These are phyloP conservation scores for Gymnocephalus cernua DNA, from an alignment of 2,113 vertebrate species.

Conservation along the genomic window DNA sequence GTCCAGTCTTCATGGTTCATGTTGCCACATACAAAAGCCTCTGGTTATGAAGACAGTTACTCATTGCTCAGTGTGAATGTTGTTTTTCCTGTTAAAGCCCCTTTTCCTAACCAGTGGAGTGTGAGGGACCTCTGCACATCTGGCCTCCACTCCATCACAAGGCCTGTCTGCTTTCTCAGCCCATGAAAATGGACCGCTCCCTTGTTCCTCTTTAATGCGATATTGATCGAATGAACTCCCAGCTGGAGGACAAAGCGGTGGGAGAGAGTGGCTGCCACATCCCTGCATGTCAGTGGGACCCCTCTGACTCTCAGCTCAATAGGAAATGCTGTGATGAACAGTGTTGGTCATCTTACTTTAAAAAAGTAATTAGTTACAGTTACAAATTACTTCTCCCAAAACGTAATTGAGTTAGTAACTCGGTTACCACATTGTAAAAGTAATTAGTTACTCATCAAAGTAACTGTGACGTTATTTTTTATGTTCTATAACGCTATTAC, in stretches of 20 bases:
- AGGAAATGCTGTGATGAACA: background rate
- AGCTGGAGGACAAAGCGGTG: conserved; percentile 24
- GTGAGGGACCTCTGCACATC: background rate
- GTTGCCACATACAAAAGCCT: background rate
- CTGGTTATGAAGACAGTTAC: background rate
- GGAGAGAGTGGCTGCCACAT: background rate
- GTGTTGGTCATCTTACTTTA: too few species aligned
- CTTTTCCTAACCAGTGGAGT: background rate
- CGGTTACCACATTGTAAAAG: too few species aligned
- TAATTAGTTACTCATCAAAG: too few species aligned
- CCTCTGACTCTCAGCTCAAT: background rate
- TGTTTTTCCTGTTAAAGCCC: conserved; percentile 14
- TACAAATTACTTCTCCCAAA: too few species aligned
- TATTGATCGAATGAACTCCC: conserved; percentile 57
- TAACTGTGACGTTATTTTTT: too few species aligned
- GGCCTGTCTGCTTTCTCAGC: conserved; percentile 15
- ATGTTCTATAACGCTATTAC: too few species aligned
- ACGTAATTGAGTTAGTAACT: too few species aligned
- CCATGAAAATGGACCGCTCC: conserved; percentile 16
- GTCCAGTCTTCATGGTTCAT: background rate
- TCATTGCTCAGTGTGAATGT: background rate
- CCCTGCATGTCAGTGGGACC: background rate
- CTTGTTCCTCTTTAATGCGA: conserved; percentile 48
- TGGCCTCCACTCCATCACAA: background rate
- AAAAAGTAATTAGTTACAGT: too few species aligned